Conservation (phyloP, 37 sponge, comb jelly and placozoan genomes). For the Hormiphora californensis region DNA sequence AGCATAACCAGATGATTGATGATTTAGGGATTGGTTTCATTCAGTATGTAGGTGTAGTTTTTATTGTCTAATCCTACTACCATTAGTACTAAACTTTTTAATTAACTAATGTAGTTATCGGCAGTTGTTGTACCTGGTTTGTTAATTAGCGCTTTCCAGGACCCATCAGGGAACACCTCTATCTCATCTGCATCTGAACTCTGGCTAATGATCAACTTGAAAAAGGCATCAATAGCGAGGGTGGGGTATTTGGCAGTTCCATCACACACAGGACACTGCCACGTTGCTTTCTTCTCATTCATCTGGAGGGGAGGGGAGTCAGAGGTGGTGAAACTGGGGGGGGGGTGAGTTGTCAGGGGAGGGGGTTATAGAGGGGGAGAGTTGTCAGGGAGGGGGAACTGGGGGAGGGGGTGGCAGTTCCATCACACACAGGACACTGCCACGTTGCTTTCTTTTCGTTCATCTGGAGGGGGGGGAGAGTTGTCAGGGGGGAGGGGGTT, state of each 20-base stretch:
- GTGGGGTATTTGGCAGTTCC: slow-evolving; percentile 60
- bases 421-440: slow-evolving; percentile 92
- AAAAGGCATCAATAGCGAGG: slow-evolving; percentile 69
- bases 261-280: slow-evolving; percentile 93
- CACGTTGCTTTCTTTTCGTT: slow-evolving; percentile 73
- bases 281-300: slow-evolving; percentile 70
- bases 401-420: too few species aligned
- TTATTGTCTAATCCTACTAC: too few species aligned
- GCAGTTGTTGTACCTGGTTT: not conserved
- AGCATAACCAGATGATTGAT: too few species aligned
- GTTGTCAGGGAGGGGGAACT: too few species aligned
- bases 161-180: slow-evolving; percentile 47
- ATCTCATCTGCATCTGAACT: slow-evolving; percentile 1
- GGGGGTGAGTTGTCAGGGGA: not conserved
- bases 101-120: too few species aligned
- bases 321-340: not conserved
- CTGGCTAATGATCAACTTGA: slow-evolving; percentile 20
- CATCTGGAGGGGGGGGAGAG: slow-evolving; percentile 9
- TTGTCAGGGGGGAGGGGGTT: too few species aligned
- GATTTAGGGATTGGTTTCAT: too few species aligned
- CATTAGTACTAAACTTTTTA: too few species aligned
- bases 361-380: not conserved
- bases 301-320: not conserved
- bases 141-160: slow-evolving; percentile 14
- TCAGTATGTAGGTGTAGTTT: too few species aligned